Base-by-base conservation (phyloP, 2,797 vertebrate species). In the Babyrousa celebensis region DNA sequence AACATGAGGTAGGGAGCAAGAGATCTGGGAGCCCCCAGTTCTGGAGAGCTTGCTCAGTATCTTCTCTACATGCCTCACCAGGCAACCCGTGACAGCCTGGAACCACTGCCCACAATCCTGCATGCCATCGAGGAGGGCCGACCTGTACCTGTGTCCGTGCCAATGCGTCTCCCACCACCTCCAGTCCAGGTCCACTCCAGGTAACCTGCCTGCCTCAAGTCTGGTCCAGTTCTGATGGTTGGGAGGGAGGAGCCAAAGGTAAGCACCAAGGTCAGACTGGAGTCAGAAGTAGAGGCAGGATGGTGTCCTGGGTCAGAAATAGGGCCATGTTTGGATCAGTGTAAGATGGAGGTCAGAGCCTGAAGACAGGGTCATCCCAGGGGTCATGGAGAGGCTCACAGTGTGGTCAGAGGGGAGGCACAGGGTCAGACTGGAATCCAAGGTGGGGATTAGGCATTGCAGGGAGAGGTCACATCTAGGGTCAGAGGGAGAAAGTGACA, bases 61-160 rank as follows among this genome's bases (percentile, higher is more conserved):
- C 62, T 56, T 88, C 56, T 23, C 27, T 77, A 32, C 4, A 6
- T 70, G 16, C 56, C 56, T 95, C n/a, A 0, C 3, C 29, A 99
- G 99, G 92, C 93, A 93, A 99, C 99, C 0, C 97, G 99, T 91
- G 98, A 99, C 97, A 99, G 98, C 95, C 98, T 99, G 97, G 98
- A 99, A 80, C 99, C 99, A 0, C 98, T 99, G 93, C 99, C 99
- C 78, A 99, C 98, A 27, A 99, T 99, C 91, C 99, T 99, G 67
- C 99, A 98, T 58, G 99, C 99, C 98, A 99, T 99, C 36, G 97
- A 95, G 85, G 98, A 99, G 48, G 98, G 98, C 60, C 98, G 97
- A 0, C 99, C 98, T 0, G 98, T 99, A 3, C 98, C 98, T 0
- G 98, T 99, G 32, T 98, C 98, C 0, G 98, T 99, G 67, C 97